These are phyloP conservation scores for Eupithecia subfuscata DNA, from an alignment of 2,888 invertebrate species.

Conservation along the genomic window DNA sequence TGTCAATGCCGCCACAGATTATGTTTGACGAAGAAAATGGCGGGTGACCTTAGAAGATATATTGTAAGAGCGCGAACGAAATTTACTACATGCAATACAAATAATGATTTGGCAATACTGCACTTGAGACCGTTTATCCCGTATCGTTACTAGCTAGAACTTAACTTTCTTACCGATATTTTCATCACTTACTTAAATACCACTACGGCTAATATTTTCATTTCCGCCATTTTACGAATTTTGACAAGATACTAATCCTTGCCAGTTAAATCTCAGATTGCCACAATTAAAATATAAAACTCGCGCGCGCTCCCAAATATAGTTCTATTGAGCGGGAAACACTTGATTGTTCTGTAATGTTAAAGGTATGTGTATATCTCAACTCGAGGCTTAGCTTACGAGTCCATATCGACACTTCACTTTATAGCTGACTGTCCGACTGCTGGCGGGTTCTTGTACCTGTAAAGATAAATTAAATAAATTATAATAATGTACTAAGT, in stretches of 20 bases:
- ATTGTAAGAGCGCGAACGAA: conserved; percentile 20
- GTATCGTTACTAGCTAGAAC: neutral
- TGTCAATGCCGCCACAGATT: conserved; percentile 37
- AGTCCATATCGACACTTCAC: conserved; percentile 82
- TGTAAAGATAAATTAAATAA: conserved; percentile 47
- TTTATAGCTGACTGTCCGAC: conserved; percentile 68
- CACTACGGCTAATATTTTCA: neutral
- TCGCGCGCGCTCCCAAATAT: conserved; percentile 16
- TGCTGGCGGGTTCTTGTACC: conserved; percentile 57
- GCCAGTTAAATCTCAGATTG: conserved; percentile 9
- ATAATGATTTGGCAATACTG: conserved; percentile 25
- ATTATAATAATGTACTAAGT: neutral
- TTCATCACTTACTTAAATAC: neutral
- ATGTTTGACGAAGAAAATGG: conserved; percentile 30
- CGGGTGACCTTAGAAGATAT: conserved; percentile 26
- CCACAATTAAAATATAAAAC: conserved; percentile 5
- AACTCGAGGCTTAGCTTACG: conserved; percentile 73
- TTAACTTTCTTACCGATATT: neutral
- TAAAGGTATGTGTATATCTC: conserved; percentile 44
- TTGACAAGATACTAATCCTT: conserved; percentile 5
- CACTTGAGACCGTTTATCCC: neutral
- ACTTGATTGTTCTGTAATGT: conserved; percentile 56
- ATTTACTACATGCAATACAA: conserved; percentile 8
- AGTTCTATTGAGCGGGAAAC: conserved; percentile 26
- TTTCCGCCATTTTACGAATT: neutral